Conservation (phyloP, 1,140 invertebrate species). For the Diuraphis noxia region DNA sequence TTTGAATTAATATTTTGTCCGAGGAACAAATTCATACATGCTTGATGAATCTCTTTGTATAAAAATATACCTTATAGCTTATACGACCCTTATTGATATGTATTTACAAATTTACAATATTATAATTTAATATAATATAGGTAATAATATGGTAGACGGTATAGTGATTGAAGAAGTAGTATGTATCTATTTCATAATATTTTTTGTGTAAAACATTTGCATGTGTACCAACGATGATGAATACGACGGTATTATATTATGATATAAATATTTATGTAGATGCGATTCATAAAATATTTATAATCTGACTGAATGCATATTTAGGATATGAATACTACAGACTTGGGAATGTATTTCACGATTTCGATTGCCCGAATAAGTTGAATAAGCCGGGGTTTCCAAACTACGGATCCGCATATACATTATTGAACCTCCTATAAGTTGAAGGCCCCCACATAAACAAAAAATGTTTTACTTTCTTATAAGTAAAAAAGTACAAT, state of each 20-base stretch:
- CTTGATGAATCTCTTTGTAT: background rate
- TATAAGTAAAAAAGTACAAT: too few relatives aligned
- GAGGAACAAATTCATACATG: background rate
- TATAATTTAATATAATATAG: background rate
- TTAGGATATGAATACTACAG: background rate
- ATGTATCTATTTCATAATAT: background rate
- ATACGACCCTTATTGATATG: background rate
- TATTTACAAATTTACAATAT: background rate
- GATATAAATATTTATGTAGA: background rate
- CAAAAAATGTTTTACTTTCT: too few relatives aligned
- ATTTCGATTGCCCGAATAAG: background rate
- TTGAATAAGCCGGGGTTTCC: too few relatives aligned
- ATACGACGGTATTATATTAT: background rate
- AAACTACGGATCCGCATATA: too few relatives aligned
- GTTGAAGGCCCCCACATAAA: too few relatives aligned
- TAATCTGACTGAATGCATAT: background rate
- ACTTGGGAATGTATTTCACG: background rate
- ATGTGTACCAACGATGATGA: background rate
- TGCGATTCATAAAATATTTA: slow-evolving; percentile 6
- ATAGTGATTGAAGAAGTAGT: background rate
- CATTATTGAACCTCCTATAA: too few relatives aligned
- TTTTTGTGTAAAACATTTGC: background rate
- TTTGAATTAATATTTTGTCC: background rate
- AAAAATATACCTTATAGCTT: too few relatives aligned
- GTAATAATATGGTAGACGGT: background rate